Conservation (phyloP, 2,797 vertebrate species). For the Coendou prehensilis region DNA sequence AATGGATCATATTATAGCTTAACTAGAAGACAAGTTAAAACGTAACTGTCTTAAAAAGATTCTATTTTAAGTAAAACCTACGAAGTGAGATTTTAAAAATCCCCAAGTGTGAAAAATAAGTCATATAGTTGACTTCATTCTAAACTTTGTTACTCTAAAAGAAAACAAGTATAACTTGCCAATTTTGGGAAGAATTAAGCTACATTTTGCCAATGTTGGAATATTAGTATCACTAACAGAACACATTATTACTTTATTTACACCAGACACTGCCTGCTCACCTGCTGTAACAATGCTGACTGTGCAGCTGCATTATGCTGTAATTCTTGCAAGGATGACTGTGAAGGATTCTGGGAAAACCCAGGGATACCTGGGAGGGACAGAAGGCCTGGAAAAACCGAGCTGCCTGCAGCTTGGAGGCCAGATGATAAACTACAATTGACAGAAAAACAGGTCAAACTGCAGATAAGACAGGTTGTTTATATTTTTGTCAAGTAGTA, state of each 20-base stretch:
- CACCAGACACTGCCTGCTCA: constrained; percentile 74
- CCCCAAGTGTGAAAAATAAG: neutral
- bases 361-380: constrained; percentile 96
- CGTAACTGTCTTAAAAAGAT: neutral
- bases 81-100: neutral
- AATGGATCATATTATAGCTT: neutral
- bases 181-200: neutral
- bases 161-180: neutral
- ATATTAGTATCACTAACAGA: neutral
- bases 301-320: constrained; percentile 95
- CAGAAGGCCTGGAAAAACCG: constrained; percentile 95
- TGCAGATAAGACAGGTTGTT: neutral
- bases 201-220: constrained; percentile 14
- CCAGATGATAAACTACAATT: constrained; percentile 91
- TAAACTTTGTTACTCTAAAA: neutral
- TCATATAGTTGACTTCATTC: neutral
- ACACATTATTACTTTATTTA: neutral
- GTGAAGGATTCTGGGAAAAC: constrained; percentile 94
- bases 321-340: constrained; percentile 93
- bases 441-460: constrained; percentile 49
- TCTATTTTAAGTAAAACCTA: neutral
- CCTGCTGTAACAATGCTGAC: constrained; percentile 97
- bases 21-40: neutral
- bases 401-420: constrained; percentile 94
- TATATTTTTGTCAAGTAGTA: neutral